Conservation (phyloP, 2,797 vertebrate genomes). For the Micropoecilia bifurca region DNA sequence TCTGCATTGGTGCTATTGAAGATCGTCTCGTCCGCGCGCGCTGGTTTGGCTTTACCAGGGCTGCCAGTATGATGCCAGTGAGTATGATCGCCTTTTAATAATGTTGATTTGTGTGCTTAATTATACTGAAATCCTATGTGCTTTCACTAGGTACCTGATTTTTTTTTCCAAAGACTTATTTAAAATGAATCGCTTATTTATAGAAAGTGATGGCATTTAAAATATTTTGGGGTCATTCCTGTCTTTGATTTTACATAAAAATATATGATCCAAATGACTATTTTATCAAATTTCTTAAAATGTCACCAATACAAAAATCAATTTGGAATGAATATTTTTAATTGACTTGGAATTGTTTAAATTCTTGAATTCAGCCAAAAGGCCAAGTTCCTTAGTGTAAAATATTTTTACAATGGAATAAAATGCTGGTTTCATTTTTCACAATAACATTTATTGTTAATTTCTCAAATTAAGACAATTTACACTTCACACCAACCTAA, state of each 20-base stretch:
- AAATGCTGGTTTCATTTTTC: background rate
- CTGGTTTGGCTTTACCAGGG: conserved; percentile 53
- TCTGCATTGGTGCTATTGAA: conserved; percentile 33
- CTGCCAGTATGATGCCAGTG: conserved; percentile 78
- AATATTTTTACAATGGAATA: background rate
- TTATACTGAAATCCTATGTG: background rate
- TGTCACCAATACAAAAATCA: background rate
- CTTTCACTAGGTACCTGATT: background rate
- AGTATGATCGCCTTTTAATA: conserved; percentile 31
- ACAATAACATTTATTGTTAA: background rate
- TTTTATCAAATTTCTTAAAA: background rate
- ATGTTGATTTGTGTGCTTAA: background rate
- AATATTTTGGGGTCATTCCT: background rate
- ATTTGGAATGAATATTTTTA: background rate
- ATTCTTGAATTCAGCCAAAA: background rate
- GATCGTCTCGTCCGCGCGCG: conserved; percentile 49
- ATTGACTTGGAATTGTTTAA: background rate
- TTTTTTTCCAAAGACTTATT: background rate
- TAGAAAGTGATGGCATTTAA: background rate
- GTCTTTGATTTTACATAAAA: background rate
- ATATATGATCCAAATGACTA: background rate
- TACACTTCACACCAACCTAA: background rate
- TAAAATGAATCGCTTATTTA: background rate
- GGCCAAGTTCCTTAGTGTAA: background rate
- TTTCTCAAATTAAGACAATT: background rate